Evolutionary conservation across 2,888 invertebrate genomes (phyloP).

Genomic region (Drosophila hamatofila): DNA sequence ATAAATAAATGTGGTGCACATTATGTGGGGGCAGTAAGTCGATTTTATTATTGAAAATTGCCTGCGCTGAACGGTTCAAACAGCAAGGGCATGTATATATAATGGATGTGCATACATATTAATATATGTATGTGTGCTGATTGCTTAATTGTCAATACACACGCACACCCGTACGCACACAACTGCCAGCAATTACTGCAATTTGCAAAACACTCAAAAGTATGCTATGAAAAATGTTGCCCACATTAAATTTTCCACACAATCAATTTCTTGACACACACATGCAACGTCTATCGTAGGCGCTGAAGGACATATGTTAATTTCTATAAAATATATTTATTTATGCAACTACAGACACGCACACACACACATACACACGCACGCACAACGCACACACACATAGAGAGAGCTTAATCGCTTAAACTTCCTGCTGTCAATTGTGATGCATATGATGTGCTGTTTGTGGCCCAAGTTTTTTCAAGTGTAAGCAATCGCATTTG

Average conservation of each 20-base stretch:
- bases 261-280: constrained; percentile 64
- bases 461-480: constrained; percentile 38
- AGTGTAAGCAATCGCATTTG: constrained; percentile 36
- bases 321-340: constrained; percentile 62
- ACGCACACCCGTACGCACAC: constrained; percentile 13
- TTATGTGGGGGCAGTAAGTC: constrained; percentile 73
- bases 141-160: constrained; percentile 40
- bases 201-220: constrained; percentile 68
- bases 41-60: constrained; percentile 75
- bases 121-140: background rate
- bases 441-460: constrained; percentile 27
- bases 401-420: constrained; percentile 57
- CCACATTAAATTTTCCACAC: constrained; percentile 70
- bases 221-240: constrained; percentile 71
- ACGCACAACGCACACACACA: background rate
- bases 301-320: constrained; percentile 51
- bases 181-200: constrained; percentile 63
- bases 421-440: constrained; percentile 59
- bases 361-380: background rate
- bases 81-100: constrained; percentile 33
- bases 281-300: constrained; percentile 19
- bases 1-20: constrained; percentile 71
- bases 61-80: constrained; percentile 49
- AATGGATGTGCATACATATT: background rate
- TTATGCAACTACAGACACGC: constrained; percentile 40